A percentile compares a stretch with the other conserved stretches of the same genome.
Evolutionary conservation across 30 jellyfish, hydroid and myxozoan species (phyloP).

Genomic region (Aurelia aurita): DNA sequence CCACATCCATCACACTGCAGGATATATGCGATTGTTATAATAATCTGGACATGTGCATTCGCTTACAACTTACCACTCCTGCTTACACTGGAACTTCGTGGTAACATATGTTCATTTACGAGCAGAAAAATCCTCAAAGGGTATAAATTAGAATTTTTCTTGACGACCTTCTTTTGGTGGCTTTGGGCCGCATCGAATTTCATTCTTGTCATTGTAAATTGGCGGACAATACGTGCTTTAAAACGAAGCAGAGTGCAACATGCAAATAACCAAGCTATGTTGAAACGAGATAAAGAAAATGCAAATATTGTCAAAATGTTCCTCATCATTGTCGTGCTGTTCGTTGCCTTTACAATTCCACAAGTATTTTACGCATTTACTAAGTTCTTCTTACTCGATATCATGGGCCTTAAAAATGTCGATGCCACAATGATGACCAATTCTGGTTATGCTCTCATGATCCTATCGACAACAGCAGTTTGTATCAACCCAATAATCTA

Average conservation of each 20-base stretch:
- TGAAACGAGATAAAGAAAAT: conserved; percentile 21
- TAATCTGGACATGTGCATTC: not conserved
- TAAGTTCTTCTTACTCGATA: too few relatives aligned
- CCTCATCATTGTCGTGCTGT: conserved; percentile 30
- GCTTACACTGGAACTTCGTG: not conserved
- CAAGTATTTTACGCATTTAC: not conserved
- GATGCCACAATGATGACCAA: too few relatives aligned
- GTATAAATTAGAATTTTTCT: not conserved
- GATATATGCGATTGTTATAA: not conserved
- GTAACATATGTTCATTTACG: too few relatives aligned
- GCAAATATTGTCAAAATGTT: conserved; percentile 36
- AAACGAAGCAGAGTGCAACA: conserved; percentile 29
- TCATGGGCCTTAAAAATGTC: too few relatives aligned
- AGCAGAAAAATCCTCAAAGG: too few relatives aligned
- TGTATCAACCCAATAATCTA: too few relatives aligned
- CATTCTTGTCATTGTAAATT: conserved; percentile 7
- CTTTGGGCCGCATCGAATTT: conserved; percentile 17
- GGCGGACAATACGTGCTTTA: conserved; percentile 17
- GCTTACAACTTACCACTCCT: not conserved
- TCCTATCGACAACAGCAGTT: too few relatives aligned
- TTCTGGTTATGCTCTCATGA: too few relatives aligned
- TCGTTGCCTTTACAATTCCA: conserved; percentile 30
- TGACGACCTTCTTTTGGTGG: not conserved
- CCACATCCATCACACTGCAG: not conserved
- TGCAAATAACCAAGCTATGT: conserved; percentile 51